Conservation (phyloP, 2,888 invertebrate species). For the Sphaeridia pumilis region DNA sequence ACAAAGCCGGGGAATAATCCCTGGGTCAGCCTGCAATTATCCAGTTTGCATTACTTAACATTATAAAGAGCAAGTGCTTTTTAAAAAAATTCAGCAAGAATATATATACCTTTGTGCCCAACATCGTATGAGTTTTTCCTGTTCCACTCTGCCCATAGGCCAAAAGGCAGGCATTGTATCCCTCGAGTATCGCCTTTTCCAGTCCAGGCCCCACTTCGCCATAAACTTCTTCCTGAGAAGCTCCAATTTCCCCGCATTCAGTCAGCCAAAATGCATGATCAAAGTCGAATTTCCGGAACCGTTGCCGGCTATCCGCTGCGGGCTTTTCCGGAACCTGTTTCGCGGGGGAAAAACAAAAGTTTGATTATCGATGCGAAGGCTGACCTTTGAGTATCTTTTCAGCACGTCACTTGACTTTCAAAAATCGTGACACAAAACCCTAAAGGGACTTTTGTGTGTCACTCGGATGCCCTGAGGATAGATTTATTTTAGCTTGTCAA, state of each 20-base stretch:
- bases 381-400: too few species aligned
- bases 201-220: constrained; percentile 54
- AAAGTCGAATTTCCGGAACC: constrained; percentile 33
- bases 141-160: constrained; percentile 45
- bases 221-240: constrained; percentile 47
- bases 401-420: too few species aligned
- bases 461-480: too few species aligned
- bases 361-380: too few species aligned
- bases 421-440: too few species aligned
- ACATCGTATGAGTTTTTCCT: constrained; percentile 45
- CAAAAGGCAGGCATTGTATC: constrained; percentile 46
- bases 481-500: too few species aligned
- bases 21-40: constrained; percentile 39
- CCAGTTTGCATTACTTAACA: too few species aligned
- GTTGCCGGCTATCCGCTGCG: constrained; percentile 31
- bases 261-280: constrained; percentile 33
- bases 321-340: constrained; percentile 33
- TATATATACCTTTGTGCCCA: constrained; percentile 41
- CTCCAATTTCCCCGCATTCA: constrained; percentile 18
- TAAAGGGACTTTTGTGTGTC: too few species aligned
- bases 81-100: too few species aligned
- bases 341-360: too few species aligned
- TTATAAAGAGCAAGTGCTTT: too few species aligned
- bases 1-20: constrained; percentile 42
- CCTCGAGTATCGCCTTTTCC: constrained; percentile 49